phyloP scores from a whole-genome alignment of 2,797 vertebrate genomes.

The Coregonus ussuriensis region DNA sequence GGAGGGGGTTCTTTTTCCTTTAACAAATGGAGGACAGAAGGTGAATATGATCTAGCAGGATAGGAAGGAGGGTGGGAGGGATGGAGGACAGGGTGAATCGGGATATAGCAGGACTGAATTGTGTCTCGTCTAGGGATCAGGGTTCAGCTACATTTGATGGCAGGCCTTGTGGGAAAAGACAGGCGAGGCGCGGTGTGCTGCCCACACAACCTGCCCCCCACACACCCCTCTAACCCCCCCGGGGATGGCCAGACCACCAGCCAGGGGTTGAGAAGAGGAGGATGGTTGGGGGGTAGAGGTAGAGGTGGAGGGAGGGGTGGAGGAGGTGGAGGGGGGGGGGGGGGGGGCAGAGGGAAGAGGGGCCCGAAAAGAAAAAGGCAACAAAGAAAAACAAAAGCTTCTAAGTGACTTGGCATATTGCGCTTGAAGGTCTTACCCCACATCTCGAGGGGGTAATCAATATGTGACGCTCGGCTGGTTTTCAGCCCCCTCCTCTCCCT shows the following conservation, averaged over 20 bases:
- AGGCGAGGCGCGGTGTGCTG: constrained; percentile 68
- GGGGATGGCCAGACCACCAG: constrained; percentile 62
- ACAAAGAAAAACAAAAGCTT: constrained; percentile 66
- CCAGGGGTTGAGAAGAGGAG: constrained; percentile 68
- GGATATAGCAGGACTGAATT: constrained; percentile 73
- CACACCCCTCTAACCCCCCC: constrained; percentile 73
- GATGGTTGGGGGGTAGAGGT: too few relatives aligned
- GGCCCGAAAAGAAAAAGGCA: constrained; percentile 66
- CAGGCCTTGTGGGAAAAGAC: constrained; percentile 78
- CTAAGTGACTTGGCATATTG: constrained; percentile 75
- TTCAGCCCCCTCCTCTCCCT: constrained; percentile 48
- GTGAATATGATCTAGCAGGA: constrained; percentile 75
- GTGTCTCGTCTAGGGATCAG: constrained; percentile 72
- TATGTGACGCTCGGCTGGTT: constrained; percentile 60
- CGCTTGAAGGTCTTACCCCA: constrained; percentile 53
- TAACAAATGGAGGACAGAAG: constrained; percentile 47
- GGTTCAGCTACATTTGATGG: constrained; percentile 78
- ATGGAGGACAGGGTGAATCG: constrained; percentile 70
- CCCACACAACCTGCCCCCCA: constrained; percentile 75
- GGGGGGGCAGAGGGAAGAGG: constrained; percentile 49
- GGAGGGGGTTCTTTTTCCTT: constrained; percentile 57
- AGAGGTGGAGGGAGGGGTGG: constrained; percentile 57
- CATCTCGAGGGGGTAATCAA: constrained; percentile 69
- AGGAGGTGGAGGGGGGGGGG: constrained; percentile 14
- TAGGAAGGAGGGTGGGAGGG: neutral